Conservation (phyloP, 2,113 vertebrate species). For the Colinus virginianus region DNA sequence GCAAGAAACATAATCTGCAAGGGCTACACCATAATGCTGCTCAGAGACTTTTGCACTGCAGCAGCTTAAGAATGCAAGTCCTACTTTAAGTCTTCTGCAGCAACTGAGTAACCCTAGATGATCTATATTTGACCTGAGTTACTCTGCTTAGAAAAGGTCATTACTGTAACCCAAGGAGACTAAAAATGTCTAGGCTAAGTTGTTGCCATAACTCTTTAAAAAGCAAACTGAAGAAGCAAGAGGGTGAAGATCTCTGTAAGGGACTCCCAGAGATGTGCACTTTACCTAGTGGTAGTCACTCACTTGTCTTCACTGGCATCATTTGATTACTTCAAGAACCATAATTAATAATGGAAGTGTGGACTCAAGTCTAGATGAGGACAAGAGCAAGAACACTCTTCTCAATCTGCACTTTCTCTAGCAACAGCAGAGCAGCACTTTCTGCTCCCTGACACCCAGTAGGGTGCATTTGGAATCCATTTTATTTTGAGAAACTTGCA, state of each 20-base stretch:
- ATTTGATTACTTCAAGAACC: neutral
- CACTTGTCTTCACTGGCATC: neutral
- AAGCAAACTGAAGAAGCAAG: neutral
- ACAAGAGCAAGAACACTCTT: neutral
- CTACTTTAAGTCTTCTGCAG: neutral
- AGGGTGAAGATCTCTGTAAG: constrained; percentile 15
- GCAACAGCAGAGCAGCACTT: neutral
- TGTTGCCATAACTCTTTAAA: neutral
- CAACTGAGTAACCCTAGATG: constrained; percentile 57
- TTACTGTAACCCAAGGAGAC: constrained; percentile 56
- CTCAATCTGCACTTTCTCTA: neutral
- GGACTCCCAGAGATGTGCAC: neutral
- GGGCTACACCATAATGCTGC: neutral
- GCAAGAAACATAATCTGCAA: neutral
- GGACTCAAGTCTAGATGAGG: neutral
- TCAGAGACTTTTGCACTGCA: neutral
- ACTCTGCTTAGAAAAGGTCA: constrained; percentile 62
- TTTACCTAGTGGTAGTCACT: neutral
- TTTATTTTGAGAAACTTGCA: neutral
- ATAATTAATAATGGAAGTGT: neutral
- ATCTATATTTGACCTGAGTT: constrained; percentile 65
- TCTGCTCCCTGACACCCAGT: neutral
- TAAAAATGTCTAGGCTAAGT: constrained; percentile 15
- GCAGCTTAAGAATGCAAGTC: neutral
- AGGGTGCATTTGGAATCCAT: neutral